Evolutionary conservation across 2,113 vertebrate genomes (phyloP).

Genomic region (Struthio camelus): DNA sequence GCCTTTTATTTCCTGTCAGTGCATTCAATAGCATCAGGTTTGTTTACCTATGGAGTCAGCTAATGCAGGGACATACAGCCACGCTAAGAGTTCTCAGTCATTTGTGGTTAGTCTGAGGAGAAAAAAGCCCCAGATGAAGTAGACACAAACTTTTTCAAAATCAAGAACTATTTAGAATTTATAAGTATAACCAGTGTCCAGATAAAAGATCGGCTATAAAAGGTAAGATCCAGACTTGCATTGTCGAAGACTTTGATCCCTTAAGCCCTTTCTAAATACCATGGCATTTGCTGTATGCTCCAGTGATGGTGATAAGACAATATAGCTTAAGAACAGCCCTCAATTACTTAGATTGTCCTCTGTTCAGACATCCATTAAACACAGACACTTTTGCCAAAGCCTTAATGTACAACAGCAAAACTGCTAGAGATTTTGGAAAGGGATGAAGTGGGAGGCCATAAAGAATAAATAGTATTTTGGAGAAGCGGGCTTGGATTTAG

Average conservation of each 20-base stretch:
- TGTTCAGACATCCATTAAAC: conserved; percentile 4
- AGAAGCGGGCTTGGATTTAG: conserved; percentile 1
- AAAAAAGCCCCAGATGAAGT: not conserved
- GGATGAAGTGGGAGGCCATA: not conserved
- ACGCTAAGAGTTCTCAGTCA: not conserved
- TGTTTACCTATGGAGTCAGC: not conserved
- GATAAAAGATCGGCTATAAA: not conserved
- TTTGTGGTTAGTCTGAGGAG: not conserved
- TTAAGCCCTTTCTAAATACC: not conserved
- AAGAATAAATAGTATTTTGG: not conserved
- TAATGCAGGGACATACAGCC: not conserved
- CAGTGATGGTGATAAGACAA: not conserved
- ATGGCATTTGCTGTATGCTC: not conserved
- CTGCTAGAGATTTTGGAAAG: conserved; percentile 31
- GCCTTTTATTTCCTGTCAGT: not conserved
- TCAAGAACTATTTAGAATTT: not conserved
- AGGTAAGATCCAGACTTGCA: not conserved
- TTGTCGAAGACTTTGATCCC: not conserved
- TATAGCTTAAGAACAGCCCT: conserved; percentile 9
- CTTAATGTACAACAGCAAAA: not conserved
- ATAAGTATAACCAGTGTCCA: not conserved
- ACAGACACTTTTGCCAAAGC: conserved; percentile 14
- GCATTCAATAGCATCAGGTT: not conserved
- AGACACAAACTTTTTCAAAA: not conserved
- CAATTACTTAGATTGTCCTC: conserved; percentile 19